Conservation (phyloP, 2,888 invertebrate species). For the Drosophila infuscata region DNA sequence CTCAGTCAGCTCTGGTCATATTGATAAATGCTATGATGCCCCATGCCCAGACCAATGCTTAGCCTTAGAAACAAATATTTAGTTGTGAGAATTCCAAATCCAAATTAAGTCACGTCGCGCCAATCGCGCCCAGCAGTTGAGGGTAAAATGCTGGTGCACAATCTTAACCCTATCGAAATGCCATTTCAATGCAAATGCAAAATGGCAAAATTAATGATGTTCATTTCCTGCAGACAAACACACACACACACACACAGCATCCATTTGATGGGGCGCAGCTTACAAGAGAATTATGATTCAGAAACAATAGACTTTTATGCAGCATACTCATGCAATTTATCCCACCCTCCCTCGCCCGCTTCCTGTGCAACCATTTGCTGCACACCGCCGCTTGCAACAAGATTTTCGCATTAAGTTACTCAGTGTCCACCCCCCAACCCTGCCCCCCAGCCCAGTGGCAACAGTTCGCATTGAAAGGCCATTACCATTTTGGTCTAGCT, state of each 20-base stretch:
- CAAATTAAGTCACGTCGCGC: conserved; percentile 84
- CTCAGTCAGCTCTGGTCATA: conserved; percentile 54
- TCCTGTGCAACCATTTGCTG: conserved; percentile 58
- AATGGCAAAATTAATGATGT: conserved; percentile 81
- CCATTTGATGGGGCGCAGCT: conserved; percentile 56
- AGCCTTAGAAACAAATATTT: conserved; percentile 62
- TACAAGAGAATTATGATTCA: conserved; percentile 80
- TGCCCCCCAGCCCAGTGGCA: conserved; percentile 1
- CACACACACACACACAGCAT: conserved; percentile 7
- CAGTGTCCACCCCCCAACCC: background rate
- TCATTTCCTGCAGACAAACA: conserved; percentile 70
- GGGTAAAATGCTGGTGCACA: conserved; percentile 40
- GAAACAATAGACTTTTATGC: conserved; percentile 81
- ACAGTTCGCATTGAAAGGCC: conserved; percentile 65
- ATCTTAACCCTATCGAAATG: conserved; percentile 79
- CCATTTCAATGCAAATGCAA: conserved; percentile 80
- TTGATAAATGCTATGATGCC: conserved; percentile 69
- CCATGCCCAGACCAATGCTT: background rate
- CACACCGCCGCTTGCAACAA: conserved; percentile 72
- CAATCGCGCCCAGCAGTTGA: conserved; percentile 82
- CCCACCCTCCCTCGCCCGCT: background rate
- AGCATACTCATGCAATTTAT: conserved; percentile 26
- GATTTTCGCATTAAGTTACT: conserved; percentile 77
- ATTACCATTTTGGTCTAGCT: conserved; percentile 73
- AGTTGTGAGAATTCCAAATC: conserved; percentile 76